Percentiles rank a stretch among this genome's conserved stretches.
Conservation (phyloP, 2,113 vertebrate genomes). For the Phoxinus phoxinus region DNA sequence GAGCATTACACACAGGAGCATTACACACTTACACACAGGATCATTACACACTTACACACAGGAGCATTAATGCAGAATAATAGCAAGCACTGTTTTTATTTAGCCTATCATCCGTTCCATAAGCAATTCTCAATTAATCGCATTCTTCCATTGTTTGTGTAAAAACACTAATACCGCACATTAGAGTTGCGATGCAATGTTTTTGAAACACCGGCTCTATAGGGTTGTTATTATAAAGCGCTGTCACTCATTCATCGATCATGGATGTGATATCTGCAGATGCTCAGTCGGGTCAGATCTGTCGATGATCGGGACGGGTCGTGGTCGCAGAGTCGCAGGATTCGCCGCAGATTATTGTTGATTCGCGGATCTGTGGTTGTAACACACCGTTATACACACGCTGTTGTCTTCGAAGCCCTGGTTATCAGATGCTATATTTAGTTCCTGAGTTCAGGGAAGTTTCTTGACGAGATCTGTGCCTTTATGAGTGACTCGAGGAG, state of each 20-base stretch:
- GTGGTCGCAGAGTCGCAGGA: background rate
- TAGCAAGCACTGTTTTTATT: background rate
- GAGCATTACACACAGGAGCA: too few relatives aligned
- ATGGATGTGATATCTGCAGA: background rate
- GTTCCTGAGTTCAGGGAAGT: background rate
- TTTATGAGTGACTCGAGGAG: background rate
- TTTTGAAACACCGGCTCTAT: background rate
- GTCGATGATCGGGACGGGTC: background rate
- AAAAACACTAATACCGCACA: background rate
- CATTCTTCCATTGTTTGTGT: background rate
- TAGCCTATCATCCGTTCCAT: background rate
- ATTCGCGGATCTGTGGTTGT: background rate
- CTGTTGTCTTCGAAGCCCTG: background rate
- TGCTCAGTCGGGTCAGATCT: background rate
- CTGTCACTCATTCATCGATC: background rate
- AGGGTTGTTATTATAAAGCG: background rate
- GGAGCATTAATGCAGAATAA: background rate
- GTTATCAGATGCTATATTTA: constrained; percentile 19
- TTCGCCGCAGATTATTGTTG: background rate
- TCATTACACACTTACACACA: too few relatives aligned
- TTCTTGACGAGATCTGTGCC: background rate
- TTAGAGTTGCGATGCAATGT: background rate
- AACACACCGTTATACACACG: background rate
- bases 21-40: too few relatives aligned
- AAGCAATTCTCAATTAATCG: background rate